Percentiles rank a stretch among this genome's conserved stretches.
phyloP scores from a whole-genome alignment of 2,797 vertebrate genomes.

The Enteromius afrohamiltoni region DNA sequence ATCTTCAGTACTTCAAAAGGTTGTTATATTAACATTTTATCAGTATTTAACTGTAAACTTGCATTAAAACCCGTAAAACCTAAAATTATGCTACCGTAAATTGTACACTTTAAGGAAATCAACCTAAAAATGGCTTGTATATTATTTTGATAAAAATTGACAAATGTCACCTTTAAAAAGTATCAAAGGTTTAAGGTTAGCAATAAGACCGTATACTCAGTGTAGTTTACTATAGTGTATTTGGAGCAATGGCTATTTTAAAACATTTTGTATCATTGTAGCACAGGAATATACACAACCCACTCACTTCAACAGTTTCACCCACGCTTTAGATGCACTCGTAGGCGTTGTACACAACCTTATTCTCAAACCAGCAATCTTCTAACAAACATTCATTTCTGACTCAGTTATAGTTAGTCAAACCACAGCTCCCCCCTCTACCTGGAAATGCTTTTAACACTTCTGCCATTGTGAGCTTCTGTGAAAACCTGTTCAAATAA shows the following conservation, averaged over 20 bases:
- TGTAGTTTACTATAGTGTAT: neutral
- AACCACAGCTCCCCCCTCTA: conserved; percentile 61
- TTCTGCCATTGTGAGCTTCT: conserved; percentile 39
- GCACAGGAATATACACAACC: neutral
- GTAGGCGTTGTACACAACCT: neutral
- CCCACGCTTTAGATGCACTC: conserved; percentile 2
- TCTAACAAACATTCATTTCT: conserved; percentile 16
- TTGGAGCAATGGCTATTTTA: neutral
- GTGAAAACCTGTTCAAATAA: conserved; percentile 60
- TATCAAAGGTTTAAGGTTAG: neutral
- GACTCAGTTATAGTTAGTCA: conserved; percentile 42
- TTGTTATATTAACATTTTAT: too few relatives aligned
- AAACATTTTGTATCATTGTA: neutral
- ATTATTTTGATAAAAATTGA: neutral
- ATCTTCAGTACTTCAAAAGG: too few relatives aligned
- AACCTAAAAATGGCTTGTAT: neutral
- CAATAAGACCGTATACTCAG: neutral
- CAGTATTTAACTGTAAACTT: too few relatives aligned
- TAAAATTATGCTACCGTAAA: too few relatives aligned
- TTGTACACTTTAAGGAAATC: neutral
- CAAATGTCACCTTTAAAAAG: neutral
- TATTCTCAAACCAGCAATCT: conserved; percentile 11
- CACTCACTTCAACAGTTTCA: conserved; percentile 2
- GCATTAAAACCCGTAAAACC: too few relatives aligned
- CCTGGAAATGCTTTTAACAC: conserved; percentile 67